These are phyloP conservation scores for Thaleichthys pacificus DNA, from an alignment of 2,797 vertebrate species.

Conservation along the genomic window DNA sequence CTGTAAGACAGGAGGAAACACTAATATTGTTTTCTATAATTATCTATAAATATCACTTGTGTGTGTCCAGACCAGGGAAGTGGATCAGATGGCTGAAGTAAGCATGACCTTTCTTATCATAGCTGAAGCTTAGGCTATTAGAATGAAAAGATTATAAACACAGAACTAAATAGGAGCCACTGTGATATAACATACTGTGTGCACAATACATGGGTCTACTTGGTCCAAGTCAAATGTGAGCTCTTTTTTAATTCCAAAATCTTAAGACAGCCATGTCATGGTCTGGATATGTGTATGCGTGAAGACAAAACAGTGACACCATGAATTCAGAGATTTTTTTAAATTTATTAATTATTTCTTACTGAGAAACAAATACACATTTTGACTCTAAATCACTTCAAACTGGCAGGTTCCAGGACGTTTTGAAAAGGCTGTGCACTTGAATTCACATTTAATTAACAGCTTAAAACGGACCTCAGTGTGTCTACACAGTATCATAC, in stretches of 20 bases:
- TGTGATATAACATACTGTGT: neutral
- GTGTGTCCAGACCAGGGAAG: conserved; percentile 51
- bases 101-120: conserved; percentile 45
- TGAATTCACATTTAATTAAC: conserved; percentile 75
- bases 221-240: neutral
- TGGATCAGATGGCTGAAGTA: conserved; percentile 45
- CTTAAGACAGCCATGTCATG: conserved; percentile 6
- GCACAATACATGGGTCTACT: neutral
- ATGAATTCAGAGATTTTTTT: conserved; percentile 13
- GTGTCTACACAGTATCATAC: conserved; percentile 8
- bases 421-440: conserved; percentile 63
- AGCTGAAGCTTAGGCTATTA: neutral
- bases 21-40: conserved; percentile 67
- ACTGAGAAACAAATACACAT: conserved; percentile 38
- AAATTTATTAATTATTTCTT: conserved; percentile 22
- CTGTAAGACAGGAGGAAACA: conserved; percentile 50
- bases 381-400: conserved; percentile 68
- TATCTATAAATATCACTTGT: conserved; percentile 57
- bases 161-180: conserved; percentile 12
- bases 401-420: conserved; percentile 57
- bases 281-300: neutral
- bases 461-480: conserved; percentile 56
- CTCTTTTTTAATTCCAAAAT: neutral
- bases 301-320: conserved; percentile 14
- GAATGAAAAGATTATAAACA: conserved; percentile 5